Evolutionary conservation across 2,888 invertebrate genomes (phyloP).

Genomic region (Micropterix aruncella): DNA sequence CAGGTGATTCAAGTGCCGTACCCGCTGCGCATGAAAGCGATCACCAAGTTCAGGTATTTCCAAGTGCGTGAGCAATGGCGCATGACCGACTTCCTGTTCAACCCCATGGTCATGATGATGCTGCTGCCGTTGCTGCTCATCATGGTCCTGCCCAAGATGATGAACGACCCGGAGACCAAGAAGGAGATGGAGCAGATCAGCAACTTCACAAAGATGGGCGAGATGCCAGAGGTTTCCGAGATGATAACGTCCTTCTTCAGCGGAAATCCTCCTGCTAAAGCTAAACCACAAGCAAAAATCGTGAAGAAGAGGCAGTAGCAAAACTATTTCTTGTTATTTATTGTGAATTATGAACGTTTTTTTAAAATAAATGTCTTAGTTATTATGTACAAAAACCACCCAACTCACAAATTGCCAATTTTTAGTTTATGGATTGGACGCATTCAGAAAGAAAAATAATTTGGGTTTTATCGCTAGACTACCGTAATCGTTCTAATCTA

Average conservation of each 20-base stretch:
- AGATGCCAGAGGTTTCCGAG: constrained; percentile 93
- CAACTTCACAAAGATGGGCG: constrained; percentile 66
- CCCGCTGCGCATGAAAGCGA: constrained; percentile 77
- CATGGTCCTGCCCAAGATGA: constrained; percentile 88
- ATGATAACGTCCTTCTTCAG: constrained; percentile 79
- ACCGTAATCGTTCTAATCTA: no score
- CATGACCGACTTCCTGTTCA: constrained; percentile 89
- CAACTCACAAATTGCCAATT: no score
- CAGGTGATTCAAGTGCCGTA: constrained; percentile 84
- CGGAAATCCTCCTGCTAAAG: constrained; percentile 45
- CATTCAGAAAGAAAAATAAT: no score
- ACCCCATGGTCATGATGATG: constrained; percentile 98
- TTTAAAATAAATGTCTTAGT: no score
- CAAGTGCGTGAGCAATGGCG: constrained; percentile 94
- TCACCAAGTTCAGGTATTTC: constrained; percentile 75
- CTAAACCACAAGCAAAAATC: constrained; percentile 27
- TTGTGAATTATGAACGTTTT: no score
- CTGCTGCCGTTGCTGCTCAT: constrained; percentile 80
- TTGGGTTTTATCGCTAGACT: no score
- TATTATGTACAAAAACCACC: no score
- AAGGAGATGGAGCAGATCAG: constrained; percentile 88
- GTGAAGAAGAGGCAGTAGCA: constrained; percentile 31
- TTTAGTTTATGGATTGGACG: no score
- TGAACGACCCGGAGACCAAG: constrained; percentile 96
- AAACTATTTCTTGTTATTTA: no score